phyloP scores from a whole-genome alignment of 2,113 vertebrate species.

The Channa maculata region DNA sequence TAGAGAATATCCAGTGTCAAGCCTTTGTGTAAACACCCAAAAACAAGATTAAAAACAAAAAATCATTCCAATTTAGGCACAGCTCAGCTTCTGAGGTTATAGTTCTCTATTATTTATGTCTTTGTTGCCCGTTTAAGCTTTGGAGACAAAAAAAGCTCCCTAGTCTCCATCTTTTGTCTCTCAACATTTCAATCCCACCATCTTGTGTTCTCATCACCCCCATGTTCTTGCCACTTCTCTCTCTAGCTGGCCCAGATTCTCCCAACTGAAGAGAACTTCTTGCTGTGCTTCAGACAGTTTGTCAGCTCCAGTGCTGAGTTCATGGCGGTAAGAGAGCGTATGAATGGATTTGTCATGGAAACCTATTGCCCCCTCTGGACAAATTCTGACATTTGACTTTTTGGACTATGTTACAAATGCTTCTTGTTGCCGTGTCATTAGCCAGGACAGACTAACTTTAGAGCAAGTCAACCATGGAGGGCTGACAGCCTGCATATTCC shows the following conservation, averaged over 20 bases:
- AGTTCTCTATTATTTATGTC: slow-evolving; percentile 67
- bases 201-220: slow-evolving; percentile 55
- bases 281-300: slow-evolving; percentile 96
- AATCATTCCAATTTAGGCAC: slow-evolving; percentile 12
- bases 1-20: neutral
- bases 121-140: slow-evolving; percentile 47
- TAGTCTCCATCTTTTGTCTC: slow-evolving; percentile 23
- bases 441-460: no score
- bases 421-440: no score
- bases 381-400: neutral
- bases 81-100: slow-evolving; percentile 40
- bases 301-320: slow-evolving; percentile 96
- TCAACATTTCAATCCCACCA: slow-evolving; percentile 24
- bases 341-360: neutral
- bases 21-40: slow-evolving; percentile 16
- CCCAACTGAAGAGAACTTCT: slow-evolving; percentile 97
- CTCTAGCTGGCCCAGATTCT: slow-evolving; percentile 96
- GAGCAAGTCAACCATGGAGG: no score
- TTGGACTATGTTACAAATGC: no score
- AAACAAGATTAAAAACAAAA: slow-evolving; percentile 12
- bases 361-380: neutral
- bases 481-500: no score
- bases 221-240: slow-evolving; percentile 55
- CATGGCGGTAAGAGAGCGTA: slow-evolving; percentile 90
- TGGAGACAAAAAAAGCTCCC: slow-evolving; percentile 55